phyloP scores from a whole-genome alignment of 2,797 vertebrate species.

The Fistularia tabacaria region DNA sequence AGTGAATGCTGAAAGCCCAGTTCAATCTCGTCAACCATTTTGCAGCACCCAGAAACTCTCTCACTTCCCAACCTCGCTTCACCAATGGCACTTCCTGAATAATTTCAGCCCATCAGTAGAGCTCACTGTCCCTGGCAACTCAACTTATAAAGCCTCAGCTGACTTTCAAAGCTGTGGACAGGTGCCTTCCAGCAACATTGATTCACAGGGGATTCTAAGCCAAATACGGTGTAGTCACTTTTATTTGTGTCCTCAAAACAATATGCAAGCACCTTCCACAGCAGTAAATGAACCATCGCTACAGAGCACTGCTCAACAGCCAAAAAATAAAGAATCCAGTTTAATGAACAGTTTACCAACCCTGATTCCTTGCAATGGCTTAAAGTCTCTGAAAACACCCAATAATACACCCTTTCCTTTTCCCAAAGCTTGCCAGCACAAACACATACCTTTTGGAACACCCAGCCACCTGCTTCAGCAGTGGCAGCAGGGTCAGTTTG shows the following conservation, averaged over 20 bases:
- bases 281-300: slow-evolving; percentile 22
- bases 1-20: background rate
- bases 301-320: slow-evolving; percentile 28
- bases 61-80: slow-evolving; percentile 36
- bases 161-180: slow-evolving; percentile 36
- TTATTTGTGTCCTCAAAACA: slow-evolving; percentile 23
- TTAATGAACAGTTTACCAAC: slow-evolving; percentile 34
- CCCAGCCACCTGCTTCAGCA: slow-evolving; percentile 23
- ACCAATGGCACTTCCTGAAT: slow-evolving; percentile 60
- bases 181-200: slow-evolving; percentile 11
- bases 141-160: background rate
- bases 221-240: slow-evolving; percentile 14
- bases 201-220: slow-evolving; percentile 6
- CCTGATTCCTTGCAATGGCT: slow-evolving; percentile 46
- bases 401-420: slow-evolving; percentile 26
- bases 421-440: slow-evolving; percentile 23
- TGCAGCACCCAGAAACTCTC: slow-evolving; percentile 44
- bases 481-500: slow-evolving; percentile 51
- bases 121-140: slow-evolving; percentile 27
- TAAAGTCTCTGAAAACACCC: slow-evolving; percentile 11
- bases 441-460: slow-evolving; percentile 13
- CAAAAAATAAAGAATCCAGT: too few relatives aligned
- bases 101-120: slow-evolving; percentile 53
- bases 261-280: slow-evolving; percentile 15
- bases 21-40: slow-evolving; percentile 11